A percentile compares a stretch with the other conserved stretches of the same genome.
Conservation (phyloP, 2,797 vertebrate species). For the Schizothorax lantsangensis region DNA sequence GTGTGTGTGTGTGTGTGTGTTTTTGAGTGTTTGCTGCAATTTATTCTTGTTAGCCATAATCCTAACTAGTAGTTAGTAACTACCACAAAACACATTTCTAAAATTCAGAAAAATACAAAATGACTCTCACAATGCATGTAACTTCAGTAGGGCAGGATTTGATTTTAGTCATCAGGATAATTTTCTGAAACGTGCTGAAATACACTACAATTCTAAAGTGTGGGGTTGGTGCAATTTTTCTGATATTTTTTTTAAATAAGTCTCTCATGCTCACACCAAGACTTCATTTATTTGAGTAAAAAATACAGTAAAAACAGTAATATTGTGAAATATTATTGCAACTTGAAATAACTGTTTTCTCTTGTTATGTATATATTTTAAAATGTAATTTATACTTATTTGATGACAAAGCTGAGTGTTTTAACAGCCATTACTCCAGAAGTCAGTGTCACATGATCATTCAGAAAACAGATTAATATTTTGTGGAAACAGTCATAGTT, state of each 20-base stretch:
- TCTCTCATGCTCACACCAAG: neutral
- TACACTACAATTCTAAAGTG: neutral
- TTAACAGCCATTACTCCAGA: neutral
- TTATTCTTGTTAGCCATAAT: slow-evolving; percentile 12
- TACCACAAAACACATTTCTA: neutral
- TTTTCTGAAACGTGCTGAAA: neutral
- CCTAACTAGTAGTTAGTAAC: neutral
- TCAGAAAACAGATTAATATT: neutral
- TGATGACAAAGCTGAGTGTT: neutral
- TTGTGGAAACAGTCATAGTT: neutral
- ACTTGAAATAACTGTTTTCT: neutral
- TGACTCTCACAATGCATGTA: neutral
- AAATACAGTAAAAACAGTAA: neutral
- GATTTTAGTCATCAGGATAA: neutral
- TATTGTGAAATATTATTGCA: neutral
- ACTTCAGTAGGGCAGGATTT: neutral
- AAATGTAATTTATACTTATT: neutral
- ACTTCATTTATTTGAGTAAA: neutral
- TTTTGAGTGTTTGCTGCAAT: neutral
- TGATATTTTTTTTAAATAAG: too few species aligned
- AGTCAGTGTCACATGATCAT: neutral
- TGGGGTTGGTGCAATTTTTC: neutral
- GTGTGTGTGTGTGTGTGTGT: slow-evolving; percentile 3
- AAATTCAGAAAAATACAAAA: neutral
- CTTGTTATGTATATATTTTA: neutral